Evolutionary conservation across 2,113 vertebrate genomes (phyloP).

Genomic region (Eonycteris spelaea): DNA sequence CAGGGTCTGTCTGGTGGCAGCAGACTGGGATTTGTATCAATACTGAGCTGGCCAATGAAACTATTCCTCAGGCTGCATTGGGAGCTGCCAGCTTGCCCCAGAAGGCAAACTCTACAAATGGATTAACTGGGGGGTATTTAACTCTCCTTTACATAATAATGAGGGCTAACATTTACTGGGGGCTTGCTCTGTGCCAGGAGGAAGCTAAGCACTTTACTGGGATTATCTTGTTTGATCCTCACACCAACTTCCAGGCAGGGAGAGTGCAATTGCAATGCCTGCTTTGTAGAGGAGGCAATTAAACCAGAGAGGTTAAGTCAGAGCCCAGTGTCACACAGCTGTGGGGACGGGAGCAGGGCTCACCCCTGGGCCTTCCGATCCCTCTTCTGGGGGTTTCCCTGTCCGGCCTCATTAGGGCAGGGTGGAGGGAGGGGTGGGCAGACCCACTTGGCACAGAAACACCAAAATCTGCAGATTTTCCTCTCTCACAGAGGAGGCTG

Average conservation of each 20-base stretch:
- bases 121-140: constrained; percentile 56
- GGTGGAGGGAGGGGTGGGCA: background rate
- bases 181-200: constrained; percentile 43
- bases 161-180: constrained; percentile 50
- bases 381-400: background rate
- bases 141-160: constrained; percentile 64
- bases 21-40: background rate
- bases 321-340: constrained; percentile 23
- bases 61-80: background rate
- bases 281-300: background rate
- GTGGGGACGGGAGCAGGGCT: background rate
- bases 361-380: background rate
- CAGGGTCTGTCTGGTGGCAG: background rate
- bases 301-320: constrained; percentile 46
- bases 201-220: constrained; percentile 42
- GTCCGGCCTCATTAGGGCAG: background rate
- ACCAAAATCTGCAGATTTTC: background rate
- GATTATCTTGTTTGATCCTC: constrained; percentile 59
- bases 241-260: background rate
- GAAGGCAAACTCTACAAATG: constrained; percentile 57
- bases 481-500: background rate
- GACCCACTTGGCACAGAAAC: background rate
- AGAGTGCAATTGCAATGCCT: background rate
- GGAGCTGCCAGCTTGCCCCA: constrained; percentile 45
- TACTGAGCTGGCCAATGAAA: background rate